phyloP scores from a whole-genome alignment of 2,888 invertebrate genomes.

The Mechanitis messenoides region DNA sequence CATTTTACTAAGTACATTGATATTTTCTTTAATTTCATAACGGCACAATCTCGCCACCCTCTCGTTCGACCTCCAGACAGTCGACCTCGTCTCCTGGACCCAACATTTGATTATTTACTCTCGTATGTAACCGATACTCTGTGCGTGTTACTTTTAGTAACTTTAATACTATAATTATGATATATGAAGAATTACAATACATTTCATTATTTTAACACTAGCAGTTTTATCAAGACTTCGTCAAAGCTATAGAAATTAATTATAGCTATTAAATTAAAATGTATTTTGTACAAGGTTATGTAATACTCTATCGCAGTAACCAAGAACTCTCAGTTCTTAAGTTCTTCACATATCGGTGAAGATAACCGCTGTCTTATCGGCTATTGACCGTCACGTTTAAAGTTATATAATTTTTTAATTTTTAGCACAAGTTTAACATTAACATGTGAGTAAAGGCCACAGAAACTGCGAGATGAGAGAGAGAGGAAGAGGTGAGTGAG shows the following conservation, averaged over 20 bases:
- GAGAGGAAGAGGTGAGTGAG: too few species aligned
- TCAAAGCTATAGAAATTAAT: background rate
- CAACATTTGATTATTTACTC: conserved; percentile 13
- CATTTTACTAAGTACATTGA: too few species aligned
- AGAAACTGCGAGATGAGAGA: too few species aligned
- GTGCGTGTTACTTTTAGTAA: too few species aligned
- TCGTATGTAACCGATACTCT: background rate
- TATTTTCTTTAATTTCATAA: conserved; percentile 7
- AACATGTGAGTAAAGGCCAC: background rate
- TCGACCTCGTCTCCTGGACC: conserved; percentile 31
- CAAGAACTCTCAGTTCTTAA: conserved; percentile 29
- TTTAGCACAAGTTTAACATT: background rate
- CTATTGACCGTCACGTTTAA: conserved; percentile 37
- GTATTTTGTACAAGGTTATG: background rate
- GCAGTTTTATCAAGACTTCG: too few species aligned
- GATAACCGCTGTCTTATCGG: conserved; percentile 42
- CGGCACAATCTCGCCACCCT: conserved; percentile 23
- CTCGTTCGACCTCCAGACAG: conserved; percentile 63
- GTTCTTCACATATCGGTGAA: conserved; percentile 25
- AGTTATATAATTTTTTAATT: conserved; percentile 8
- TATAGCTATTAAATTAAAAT: background rate
- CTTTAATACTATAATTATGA: too few species aligned
- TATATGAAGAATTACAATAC: background rate
- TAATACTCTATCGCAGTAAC: conserved; percentile 18
- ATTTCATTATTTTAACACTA: too few species aligned